Conservation (phyloP, 2,797 vertebrate species). For the Carapus acus region DNA sequence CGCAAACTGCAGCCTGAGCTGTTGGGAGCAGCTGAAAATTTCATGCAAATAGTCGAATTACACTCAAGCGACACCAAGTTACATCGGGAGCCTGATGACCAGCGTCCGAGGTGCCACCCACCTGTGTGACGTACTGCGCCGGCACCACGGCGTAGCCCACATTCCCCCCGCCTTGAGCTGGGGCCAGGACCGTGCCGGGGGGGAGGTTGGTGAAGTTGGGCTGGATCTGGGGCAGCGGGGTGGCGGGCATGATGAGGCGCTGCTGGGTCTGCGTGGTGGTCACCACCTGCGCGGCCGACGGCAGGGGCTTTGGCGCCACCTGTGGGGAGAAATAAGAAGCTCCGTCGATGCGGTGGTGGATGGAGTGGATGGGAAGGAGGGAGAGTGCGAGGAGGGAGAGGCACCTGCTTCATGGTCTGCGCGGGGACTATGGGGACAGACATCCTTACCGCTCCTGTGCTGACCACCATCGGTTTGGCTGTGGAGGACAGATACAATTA, state of each 20-base stretch:
- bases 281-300: slow-evolving; percentile 81
- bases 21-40: too few species aligned
- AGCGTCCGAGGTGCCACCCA: too few species aligned
- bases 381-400: neutral
- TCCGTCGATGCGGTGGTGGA: too few species aligned
- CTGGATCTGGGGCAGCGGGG: slow-evolving; percentile 92
- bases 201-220: slow-evolving; percentile 96
- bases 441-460: slow-evolving; percentile 86
- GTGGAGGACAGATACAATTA: slow-evolving; percentile 22
- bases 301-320: slow-evolving; percentile 89
- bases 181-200: slow-evolving; percentile 87
- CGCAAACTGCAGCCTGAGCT: too few species aligned
- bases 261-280: slow-evolving; percentile 89
- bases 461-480: slow-evolving; percentile 92
- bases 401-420: slow-evolving; percentile 91
- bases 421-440: slow-evolving; percentile 91
- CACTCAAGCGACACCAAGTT: too few species aligned
- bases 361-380: too few species aligned
- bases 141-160: slow-evolving; percentile 93
- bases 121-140: slow-evolving; percentile 97
- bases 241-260: slow-evolving; percentile 96
- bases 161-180: slow-evolving; percentile 85
- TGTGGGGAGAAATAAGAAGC: slow-evolving; percentile 37
- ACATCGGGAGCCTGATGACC: too few species aligned
- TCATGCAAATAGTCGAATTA: too few species aligned